Base-by-base conservation (phyloP, 2,113 vertebrate species). In the Oostethus manadensis region DNA sequence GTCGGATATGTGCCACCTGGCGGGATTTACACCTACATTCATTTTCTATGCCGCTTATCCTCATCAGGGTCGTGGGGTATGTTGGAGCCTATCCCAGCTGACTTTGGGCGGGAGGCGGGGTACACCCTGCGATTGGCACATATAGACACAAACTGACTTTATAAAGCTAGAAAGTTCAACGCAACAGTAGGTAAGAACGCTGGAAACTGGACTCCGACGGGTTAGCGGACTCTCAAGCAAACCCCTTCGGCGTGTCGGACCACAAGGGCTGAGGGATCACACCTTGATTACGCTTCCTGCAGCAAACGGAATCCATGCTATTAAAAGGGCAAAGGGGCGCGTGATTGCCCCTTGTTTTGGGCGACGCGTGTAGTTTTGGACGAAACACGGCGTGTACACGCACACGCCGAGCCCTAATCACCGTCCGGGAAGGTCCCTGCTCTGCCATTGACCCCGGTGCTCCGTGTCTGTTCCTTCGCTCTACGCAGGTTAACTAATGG, bases 401-500 rank as follows among this genome's bases (percentile, higher is more conserved):
- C 8, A 26, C 8, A 26, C 53, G 58, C 47, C 49, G 10, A 48
- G 0, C 53, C 50, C 38, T 45, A 8, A 60, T 58, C 51, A 58
- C 38, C 13, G 23, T 29, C 13, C 40, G 6, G 29, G n/a, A 62
- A 54, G 48, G 62, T 42, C 21, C 61, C 38, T 2, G 23, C 58
- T 38, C 48, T 16, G 13, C 6, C 56, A 69, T 54, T 70, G 77
- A 82, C 63, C 77, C 67, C 40, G 56, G 57, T 21, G 60, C 42
- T 68, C 64, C 57, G 45, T 64, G 35, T 65, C 73, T 64, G 43
- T 18, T 69, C 64, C 74, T 46, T 42, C 29, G 60, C 55, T 79
- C 51, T 60, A 69, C 58, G 49, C 59, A 56, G 66, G 65, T 73
- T 60, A 81, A 78, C 73, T 73, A 77, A 82, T 78, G 70, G 73